Base-by-base conservation (phyloP, 2,113 vertebrate genomes). In the Plestiodon gilberti region DNA sequence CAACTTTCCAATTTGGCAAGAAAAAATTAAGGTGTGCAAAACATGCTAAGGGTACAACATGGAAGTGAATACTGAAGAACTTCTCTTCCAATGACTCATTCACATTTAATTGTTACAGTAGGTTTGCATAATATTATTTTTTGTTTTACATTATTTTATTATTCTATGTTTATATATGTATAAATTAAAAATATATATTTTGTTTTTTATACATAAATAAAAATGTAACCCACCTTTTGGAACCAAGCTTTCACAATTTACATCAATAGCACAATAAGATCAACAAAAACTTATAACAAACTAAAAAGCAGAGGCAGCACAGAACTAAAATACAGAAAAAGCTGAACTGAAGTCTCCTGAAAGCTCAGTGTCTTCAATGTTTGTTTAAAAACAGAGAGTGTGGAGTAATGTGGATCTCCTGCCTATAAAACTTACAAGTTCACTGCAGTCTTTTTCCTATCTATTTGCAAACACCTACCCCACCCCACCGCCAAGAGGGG, bases 21-120 rank as follows among this genome's bases (percentile, higher is more conserved):
- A 76, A 86, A 87, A 86, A 65, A 86, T 77, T 87, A 0, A 35
- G 86, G 84, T 11, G 3, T 69, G 48, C 28, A 30, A 69, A 89
- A 86, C 43, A 80, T 11, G 59, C 88, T 90, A 52, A 89, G 59
- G n/a, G 89, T 64, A 30, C 38, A 85, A 82, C 1, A 64, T 78
- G 65, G 79, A 83, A 81, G 11, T 52, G 80, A 15, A 77, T 20
- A 81, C 64, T 87, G 59, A n/a, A 87, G 43, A 88, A 14, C 70
- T 30, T 65, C 13, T n/a, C 13, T 55, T 83, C 13, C 90, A 90
- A 4, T 80, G 8, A 81, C 78, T 64, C 81, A 7, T 6, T 84
- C 3, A 61, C 33, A 55, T 18, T 64, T 11, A 84, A 1, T 69
- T 23, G 48, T 52, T 61, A 82, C 28, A 20, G 28, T 57, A 14